phyloP scores from a whole-genome alignment of 1,140 invertebrate genomes.

The honey bee (Apis mellifera) region DNA sequence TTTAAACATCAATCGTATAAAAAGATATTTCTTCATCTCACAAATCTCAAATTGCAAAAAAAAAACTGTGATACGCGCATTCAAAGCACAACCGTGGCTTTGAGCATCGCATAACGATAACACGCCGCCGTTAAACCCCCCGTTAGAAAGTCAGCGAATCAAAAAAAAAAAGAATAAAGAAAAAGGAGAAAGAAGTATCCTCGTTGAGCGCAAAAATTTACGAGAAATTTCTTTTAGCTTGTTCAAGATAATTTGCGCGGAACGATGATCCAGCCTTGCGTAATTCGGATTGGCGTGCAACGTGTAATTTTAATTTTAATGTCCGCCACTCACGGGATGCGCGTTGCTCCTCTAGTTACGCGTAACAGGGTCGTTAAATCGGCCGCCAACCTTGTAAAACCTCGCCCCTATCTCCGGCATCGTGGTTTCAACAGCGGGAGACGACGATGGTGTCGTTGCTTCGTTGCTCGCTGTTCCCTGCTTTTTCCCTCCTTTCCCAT shows the following conservation, averaged over 20 bases:
- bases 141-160: conserved; percentile 5
- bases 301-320: conserved; percentile 58
- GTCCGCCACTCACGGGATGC: conserved; percentile 22
- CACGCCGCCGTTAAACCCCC: background rate
- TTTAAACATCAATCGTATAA: no score
- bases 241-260: conserved; percentile 42
- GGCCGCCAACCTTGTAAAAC: conserved; percentile 13
- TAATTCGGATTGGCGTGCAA: conserved; percentile 45
- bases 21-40: no score
- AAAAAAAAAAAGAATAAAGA: background rate
- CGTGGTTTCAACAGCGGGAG: background rate
- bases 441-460: background rate
- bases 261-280: conserved; percentile 29
- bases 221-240: conserved; percentile 28
- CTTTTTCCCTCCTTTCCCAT: background rate
- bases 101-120: no score
- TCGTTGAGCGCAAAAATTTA: background rate
- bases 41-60: background rate
- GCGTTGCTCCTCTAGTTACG: conserved; percentile 35
- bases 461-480: background rate
- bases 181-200: background rate
- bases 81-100: background rate
- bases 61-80: background rate
- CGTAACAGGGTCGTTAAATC: conserved; percentile 57
- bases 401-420: background rate